phyloP scores from a whole-genome alignment of 2,113 vertebrate species.

The Blennius ocellaris region DNA sequence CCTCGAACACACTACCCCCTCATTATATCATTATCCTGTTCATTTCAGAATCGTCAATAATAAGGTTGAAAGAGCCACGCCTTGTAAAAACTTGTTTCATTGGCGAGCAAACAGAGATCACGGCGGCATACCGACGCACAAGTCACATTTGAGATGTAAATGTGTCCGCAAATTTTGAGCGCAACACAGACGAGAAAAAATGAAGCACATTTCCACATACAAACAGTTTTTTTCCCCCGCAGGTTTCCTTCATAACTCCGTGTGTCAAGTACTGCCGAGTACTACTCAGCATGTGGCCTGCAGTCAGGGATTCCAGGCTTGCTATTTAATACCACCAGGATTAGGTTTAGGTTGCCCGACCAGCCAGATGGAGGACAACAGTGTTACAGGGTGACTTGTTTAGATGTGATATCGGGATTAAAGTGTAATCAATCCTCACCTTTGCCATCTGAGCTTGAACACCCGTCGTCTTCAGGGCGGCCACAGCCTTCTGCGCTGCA shows the following conservation, averaged over 20 bases:
- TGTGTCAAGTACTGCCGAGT: slow-evolving; percentile 1
- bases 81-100: background rate
- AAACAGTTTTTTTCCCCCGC: slow-evolving; percentile 1
- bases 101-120: background rate
- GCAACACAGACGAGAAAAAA: background rate
- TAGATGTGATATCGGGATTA: slow-evolving; percentile 55
- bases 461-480: slow-evolving; percentile 92
- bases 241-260: slow-evolving; percentile 8
- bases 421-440: slow-evolving; percentile 83
- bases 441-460: slow-evolving; percentile 99
- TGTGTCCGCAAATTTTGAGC: background rate
- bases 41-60: background rate
- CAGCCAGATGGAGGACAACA: slow-evolving; percentile 36
- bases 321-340: slow-evolving; percentile 37
- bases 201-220: background rate
- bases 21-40: background rate
- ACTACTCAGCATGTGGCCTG: background rate
- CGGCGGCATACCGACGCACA: background rate
- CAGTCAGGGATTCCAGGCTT: slow-evolving; percentile 28
- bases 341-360: slow-evolving; percentile 47
- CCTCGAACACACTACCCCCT: background rate
- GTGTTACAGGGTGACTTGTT: slow-evolving; percentile 29
- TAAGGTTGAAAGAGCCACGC: background rate
- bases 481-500: slow-evolving; percentile 97
- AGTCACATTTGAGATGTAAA: background rate